Conservation (phyloP, 1,140 invertebrate genomes). For the Bacillus rossius region DNA sequence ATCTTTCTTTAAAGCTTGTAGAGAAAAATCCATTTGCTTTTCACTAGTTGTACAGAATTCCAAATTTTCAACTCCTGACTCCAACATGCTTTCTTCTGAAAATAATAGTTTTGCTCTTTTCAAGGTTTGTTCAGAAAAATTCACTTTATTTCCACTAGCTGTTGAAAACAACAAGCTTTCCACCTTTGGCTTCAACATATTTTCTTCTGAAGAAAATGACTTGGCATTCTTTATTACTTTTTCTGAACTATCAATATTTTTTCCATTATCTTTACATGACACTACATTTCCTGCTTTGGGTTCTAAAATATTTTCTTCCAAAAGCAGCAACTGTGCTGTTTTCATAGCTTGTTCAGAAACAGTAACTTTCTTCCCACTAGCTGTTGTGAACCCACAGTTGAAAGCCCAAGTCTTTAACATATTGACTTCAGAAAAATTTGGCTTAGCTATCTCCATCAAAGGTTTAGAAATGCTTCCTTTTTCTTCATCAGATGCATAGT, state of each 20-base stretch:
- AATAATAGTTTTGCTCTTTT: constrained; percentile 21
- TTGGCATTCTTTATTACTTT: no score
- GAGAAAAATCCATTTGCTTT: background rate
- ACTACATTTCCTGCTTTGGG: no score
- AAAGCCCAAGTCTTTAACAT: no score
- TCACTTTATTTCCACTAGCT: constrained; percentile 32
- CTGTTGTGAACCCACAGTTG: constrained; percentile 28
- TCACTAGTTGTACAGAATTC: background rate
- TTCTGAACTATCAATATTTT: no score
- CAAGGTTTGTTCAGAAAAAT: constrained; percentile 26
- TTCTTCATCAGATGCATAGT: no score
- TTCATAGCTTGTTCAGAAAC: constrained; percentile 35
- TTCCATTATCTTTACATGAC: no score
- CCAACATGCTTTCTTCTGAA: background rate
- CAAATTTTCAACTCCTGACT: background rate
- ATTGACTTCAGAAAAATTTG: background rate
- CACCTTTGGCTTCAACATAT: no score
- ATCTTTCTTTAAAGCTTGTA: background rate
- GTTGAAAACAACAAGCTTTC: constrained; percentile 21
- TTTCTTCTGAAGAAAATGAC: no score
- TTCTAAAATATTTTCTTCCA: no score
- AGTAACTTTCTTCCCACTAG: constrained; percentile 36
- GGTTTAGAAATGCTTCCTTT: no score
- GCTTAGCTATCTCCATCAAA: no score
- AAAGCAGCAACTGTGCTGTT: constrained; percentile 21